Percentiles rank a stretch among this genome's conserved stretches.
Evolutionary conservation across 2,797 vertebrate species (phyloP).

Genomic region (Crenuchus spilurus): DNA sequence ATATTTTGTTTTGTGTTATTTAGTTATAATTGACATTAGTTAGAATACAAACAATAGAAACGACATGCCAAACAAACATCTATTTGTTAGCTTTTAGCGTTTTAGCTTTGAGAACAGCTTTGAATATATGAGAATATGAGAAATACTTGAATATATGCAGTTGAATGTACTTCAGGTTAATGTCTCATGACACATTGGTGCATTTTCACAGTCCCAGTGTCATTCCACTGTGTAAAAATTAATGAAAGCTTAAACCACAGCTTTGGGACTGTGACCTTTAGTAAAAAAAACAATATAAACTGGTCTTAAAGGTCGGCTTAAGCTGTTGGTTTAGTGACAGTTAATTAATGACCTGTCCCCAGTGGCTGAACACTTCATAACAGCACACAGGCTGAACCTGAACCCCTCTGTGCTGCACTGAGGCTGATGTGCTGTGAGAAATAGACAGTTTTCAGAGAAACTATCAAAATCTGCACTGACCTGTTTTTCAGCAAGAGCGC

Average conservation of each 20-base stretch:
- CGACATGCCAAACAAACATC: too few relatives aligned
- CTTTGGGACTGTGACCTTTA: neutral
- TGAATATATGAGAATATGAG: too few relatives aligned
- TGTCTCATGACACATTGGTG: too few relatives aligned
- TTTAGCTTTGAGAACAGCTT: too few relatives aligned
- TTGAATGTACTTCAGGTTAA: too few relatives aligned
- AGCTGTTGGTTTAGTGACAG: neutral
- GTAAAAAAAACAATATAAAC: neutral
- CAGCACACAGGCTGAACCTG: neutral
- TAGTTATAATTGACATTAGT: too few relatives aligned
- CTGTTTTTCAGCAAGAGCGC: neutral
- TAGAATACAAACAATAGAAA: too few relatives aligned
- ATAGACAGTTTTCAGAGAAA: too few relatives aligned
- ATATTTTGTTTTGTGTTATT: too few relatives aligned
- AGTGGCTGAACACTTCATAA: neutral
- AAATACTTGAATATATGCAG: too few relatives aligned
- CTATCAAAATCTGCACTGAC: neutral
- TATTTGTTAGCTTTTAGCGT: too few relatives aligned
- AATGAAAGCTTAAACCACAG: neutral
- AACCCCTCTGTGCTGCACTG: neutral
- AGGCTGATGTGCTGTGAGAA: neutral
- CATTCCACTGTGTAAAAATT: neutral
- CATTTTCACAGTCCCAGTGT: neutral
- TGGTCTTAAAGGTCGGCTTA: neutral
- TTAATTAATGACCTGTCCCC: neutral